Evolutionary conservation across 2,888 invertebrate species (phyloP).

Genomic region (Celastrina argiolus): DNA sequence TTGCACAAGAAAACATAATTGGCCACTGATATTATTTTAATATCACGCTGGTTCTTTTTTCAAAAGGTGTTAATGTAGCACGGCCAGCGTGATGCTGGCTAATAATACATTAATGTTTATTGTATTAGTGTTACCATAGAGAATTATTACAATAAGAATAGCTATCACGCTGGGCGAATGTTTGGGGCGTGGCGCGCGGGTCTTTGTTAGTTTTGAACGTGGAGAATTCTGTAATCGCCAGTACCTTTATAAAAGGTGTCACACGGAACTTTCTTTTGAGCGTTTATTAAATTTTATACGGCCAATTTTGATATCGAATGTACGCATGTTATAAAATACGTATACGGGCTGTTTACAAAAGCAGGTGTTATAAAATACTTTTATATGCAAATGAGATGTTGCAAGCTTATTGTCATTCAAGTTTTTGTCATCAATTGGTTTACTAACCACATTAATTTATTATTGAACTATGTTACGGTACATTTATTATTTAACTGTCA

Average conservation of each 20-base stretch:
- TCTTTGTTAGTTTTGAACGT: conserved; percentile 65
- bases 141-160: conserved; percentile 70
- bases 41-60: conserved; percentile 41
- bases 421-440: background rate
- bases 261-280: conserved; percentile 24
- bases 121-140: conserved; percentile 72
- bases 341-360: background rate
- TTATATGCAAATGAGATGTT: conserved; percentile 3
- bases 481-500: too few relatives aligned
- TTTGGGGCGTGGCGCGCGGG: conserved; percentile 69
- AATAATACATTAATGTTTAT: conserved; percentile 74
- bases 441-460: background rate
- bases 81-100: conserved; percentile 66
- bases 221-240: conserved; percentile 62
- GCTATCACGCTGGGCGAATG: conserved; percentile 69
- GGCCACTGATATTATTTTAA: conserved; percentile 39
- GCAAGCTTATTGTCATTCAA: background rate
- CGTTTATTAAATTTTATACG: conserved; percentile 8
- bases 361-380: background rate
- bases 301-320: conserved; percentile 10
- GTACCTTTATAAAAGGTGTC: conserved; percentile 37
- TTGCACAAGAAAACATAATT: conserved; percentile 15
- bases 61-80: conserved; percentile 52
- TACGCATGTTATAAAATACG: background rate
- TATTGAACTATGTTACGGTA: too few relatives aligned